phyloP scores from a whole-genome alignment of 2,888 invertebrate species.

The Microdon myrmicae region DNA sequence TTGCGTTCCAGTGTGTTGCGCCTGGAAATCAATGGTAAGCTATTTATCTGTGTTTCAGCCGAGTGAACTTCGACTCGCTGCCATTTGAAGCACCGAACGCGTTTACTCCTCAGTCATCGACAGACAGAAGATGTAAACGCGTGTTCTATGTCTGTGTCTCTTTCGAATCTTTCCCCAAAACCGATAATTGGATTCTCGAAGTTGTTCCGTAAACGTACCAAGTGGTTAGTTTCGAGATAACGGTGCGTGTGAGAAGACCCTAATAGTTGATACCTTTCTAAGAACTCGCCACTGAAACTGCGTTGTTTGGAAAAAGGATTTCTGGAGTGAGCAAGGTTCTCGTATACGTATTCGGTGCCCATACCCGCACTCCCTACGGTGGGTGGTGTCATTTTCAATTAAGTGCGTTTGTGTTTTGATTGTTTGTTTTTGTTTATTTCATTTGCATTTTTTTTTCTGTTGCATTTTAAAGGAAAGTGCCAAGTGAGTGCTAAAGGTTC shows the following conservation, averaged over 20 bases:
- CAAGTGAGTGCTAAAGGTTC: conserved; percentile 38
- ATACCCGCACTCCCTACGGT: conserved; percentile 16
- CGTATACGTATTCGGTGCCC: not conserved
- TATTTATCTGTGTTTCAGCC: conserved; percentile 20
- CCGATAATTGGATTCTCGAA: too few relatives aligned
- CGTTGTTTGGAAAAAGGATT: too few relatives aligned
- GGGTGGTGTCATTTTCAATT: conserved; percentile 18
- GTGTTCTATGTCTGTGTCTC: conserved; percentile 11
- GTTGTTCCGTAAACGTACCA: too few relatives aligned
- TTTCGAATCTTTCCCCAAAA: conserved; percentile 35
- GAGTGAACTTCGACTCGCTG: conserved; percentile 20
- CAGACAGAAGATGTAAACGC: conserved; percentile 28
- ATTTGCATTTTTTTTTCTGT: too few relatives aligned
- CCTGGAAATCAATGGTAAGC: conserved; percentile 8
- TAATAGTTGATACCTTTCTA: too few relatives aligned
- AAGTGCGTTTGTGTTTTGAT: conserved; percentile 3
- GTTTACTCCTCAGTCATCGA: conserved; percentile 27
- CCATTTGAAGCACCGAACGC: conserved; percentile 33
- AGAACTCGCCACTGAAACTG: too few relatives aligned
- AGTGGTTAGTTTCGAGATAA: too few relatives aligned
- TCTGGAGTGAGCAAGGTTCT: not conserved
- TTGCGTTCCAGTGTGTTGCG: not conserved
- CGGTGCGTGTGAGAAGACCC: too few relatives aligned
- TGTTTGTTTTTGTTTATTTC: too few relatives aligned
- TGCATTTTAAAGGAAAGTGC: conserved; percentile 21